phyloP scores from a whole-genome alignment of 2,113 vertebrate species.

The Callipepla squamata region DNA sequence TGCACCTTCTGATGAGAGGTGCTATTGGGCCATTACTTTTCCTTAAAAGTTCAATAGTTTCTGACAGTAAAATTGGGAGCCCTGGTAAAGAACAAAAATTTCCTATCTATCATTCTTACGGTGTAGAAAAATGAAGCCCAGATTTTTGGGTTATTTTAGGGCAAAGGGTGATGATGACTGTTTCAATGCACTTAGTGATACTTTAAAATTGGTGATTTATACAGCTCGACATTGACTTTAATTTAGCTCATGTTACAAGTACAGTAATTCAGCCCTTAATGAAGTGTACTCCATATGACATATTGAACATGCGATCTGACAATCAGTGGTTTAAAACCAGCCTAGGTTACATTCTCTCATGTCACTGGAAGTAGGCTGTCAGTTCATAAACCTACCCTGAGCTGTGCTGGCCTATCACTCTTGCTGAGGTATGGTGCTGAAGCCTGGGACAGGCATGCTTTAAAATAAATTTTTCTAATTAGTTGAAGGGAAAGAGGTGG shows the following conservation, averaged over 20 bases:
- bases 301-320: conserved; percentile 71
- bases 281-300: conserved; percentile 71
- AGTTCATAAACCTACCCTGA: conserved; percentile 71
- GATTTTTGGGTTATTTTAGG: conserved; percentile 62
- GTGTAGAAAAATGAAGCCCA: conserved; percentile 13
- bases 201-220: conserved; percentile 73
- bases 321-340: conserved; percentile 63
- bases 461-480: conserved; percentile 25
- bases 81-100: neutral
- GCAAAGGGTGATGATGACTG: conserved; percentile 26
- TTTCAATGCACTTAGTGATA: conserved; percentile 61
- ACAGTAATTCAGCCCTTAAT: conserved; percentile 76
- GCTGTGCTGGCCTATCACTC: conserved; percentile 12
- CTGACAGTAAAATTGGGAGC: conserved; percentile 24
- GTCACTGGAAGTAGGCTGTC: conserved; percentile 64
- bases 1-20: neutral
- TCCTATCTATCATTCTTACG: conserved; percentile 22
- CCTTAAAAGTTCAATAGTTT: neutral
- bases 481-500: neutral
- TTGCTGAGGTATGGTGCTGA: conserved; percentile 14
- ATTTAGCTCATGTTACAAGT: conserved; percentile 74
- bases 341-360: conserved; percentile 70
- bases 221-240: conserved; percentile 62
- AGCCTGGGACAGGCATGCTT: neutral
- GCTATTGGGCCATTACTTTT: neutral